phyloP scores from a whole-genome alignment of 2,888 invertebrate genomes.

The Xestia xanthographa region DNA sequence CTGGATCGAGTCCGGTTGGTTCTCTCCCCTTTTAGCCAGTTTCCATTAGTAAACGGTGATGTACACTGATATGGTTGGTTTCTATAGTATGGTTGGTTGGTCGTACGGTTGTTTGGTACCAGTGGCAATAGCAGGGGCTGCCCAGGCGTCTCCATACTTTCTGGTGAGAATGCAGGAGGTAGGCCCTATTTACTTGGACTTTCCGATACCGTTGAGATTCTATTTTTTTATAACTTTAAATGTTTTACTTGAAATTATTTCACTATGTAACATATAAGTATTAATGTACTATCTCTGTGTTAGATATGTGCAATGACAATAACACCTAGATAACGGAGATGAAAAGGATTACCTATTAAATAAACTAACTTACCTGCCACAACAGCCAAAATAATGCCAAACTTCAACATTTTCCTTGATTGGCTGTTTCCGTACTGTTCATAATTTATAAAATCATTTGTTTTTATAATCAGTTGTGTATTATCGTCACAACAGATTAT shows the following conservation, averaged over 20 bases:
- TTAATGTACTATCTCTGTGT: neutral
- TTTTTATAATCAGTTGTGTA: conserved; percentile 46
- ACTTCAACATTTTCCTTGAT: conserved; percentile 55
- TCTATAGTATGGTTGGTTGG: neutral
- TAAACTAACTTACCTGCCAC: conserved; percentile 63
- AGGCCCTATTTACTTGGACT: neutral
- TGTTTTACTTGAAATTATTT: neutral
- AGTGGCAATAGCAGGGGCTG: neutral
- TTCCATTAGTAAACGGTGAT: neutral
- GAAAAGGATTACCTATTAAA: no score
- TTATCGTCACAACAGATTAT: conserved; percentile 14
- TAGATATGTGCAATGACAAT: neutral
- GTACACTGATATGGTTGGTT: neutral
- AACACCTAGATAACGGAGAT: neutral
- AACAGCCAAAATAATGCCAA: conserved; percentile 58
- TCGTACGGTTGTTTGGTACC: no score
- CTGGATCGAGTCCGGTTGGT: no score
- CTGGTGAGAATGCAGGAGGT: neutral
- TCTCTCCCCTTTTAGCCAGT: neutral
- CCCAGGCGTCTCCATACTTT: neutral
- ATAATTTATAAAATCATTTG: conserved; percentile 15
- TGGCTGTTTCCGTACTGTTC: conserved; percentile 21
- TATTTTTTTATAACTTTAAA: neutral
- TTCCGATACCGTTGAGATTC: neutral
- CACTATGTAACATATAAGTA: no score